A percentile compares a stretch with the other conserved stretches of the same genome.
Evolutionary conservation across 2,113 vertebrate genomes (phyloP).

Genomic region (Semnornis frantzii): DNA sequence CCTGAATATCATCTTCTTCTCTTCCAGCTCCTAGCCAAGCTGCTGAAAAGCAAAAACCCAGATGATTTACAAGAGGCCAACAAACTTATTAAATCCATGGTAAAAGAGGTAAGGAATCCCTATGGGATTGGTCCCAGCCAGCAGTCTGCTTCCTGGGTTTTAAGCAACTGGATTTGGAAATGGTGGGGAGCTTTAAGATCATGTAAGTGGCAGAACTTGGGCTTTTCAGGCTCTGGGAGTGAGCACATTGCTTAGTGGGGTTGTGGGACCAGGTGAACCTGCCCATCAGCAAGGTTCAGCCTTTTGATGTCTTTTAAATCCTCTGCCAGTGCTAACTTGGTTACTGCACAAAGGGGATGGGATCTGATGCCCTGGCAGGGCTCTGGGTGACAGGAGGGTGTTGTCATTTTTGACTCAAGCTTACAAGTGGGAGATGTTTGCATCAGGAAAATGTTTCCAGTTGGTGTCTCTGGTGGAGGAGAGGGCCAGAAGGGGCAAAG

Average conservation of each 20-base stretch:
- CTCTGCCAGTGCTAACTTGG: neutral
- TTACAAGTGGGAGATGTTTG: neutral
- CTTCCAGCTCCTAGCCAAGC: slow-evolving; percentile 86
- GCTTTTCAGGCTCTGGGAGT: neutral
- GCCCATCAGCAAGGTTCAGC: neutral
- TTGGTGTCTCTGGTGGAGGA: neutral
- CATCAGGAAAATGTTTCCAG: neutral
- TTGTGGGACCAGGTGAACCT: neutral
- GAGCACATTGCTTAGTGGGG: neutral
- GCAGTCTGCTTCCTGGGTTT: neutral
- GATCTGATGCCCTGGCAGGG: neutral
- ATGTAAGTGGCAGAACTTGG: neutral
- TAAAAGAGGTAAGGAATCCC: slow-evolving; percentile 88
- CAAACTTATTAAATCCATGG: slow-evolving; percentile 96
- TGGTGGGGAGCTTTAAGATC: neutral
- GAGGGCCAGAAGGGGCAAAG: neutral
- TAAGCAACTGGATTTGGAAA: neutral
- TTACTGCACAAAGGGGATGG: neutral
- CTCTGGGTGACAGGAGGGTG: neutral
- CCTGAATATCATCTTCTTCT: neutral
- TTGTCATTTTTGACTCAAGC: neutral
- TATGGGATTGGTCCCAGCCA: neutral
- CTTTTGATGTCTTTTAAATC: neutral
- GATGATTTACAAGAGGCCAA: slow-evolving; percentile 95
- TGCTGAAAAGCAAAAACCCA: slow-evolving; percentile 95